A percentile compares a stretch with the other conserved stretches of the same genome.
These are phyloP conservation scores for Hermodice carunculata DNA, from an alignment of 2,888 invertebrate species.

Conservation along the genomic window DNA sequence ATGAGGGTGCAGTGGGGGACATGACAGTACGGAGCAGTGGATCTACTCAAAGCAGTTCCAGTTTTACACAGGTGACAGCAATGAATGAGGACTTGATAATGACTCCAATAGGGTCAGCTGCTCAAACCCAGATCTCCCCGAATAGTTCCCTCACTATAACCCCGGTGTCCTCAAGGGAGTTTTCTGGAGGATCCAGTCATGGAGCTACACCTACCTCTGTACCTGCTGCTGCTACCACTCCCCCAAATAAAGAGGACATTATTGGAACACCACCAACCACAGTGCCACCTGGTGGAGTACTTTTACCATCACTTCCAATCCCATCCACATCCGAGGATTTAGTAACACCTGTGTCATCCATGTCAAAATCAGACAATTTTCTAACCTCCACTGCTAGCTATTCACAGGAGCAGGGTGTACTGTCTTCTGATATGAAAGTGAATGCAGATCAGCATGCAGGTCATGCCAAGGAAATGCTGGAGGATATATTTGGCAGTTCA, in stretches of 20 bases:
- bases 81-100: constrained; percentile 47
- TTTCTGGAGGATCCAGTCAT: neutral
- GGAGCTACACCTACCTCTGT: constrained; percentile 52
- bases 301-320: too few relatives aligned
- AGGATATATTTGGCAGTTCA: neutral
- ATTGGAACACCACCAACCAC: too few relatives aligned
- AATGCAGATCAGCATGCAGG: too few relatives aligned
- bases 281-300: too few relatives aligned
- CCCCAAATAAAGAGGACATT: constrained; percentile 48
- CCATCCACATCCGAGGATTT: too few relatives aligned
- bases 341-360: too few relatives aligned
- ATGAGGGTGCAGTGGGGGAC: neutral
- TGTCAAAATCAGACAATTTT: too few relatives aligned
- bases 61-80: constrained; percentile 61
- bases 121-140: constrained; percentile 21
- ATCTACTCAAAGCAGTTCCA: constrained; percentile 56
- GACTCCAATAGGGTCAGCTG: constrained; percentile 51
- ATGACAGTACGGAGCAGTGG: constrained; percentile 38
- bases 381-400: too few relatives aligned
- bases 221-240: constrained; percentile 54
- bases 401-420: too few relatives aligned
- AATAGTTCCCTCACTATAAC: constrained; percentile 55
- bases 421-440: too few relatives aligned
- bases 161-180: constrained; percentile 33
- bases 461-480: neutral